Conservation (phyloP, 2,797 vertebrate species). For the Micropoecilia bifurca region DNA sequence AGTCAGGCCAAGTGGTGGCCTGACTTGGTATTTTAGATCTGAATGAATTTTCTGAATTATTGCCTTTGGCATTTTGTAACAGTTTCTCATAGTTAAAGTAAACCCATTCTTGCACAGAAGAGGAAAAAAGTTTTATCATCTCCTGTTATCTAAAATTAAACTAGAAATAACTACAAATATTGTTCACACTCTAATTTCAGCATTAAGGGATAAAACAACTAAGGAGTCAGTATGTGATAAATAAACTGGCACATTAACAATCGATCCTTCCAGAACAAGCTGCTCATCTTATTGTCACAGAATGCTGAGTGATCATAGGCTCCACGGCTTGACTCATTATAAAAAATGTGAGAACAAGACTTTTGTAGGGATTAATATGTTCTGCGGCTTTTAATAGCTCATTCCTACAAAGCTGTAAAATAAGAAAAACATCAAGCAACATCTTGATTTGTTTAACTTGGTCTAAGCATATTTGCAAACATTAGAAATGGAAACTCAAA, state of each 20-base stretch:
- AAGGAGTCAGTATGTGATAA: slow-evolving; percentile 6
- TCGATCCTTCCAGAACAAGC: slow-evolving; percentile 9
- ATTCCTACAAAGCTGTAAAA: not conserved
- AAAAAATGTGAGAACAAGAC: slow-evolving; percentile 20
- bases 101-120: not conserved
- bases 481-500: not conserved
- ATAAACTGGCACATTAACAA: slow-evolving; percentile 11
- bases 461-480: slow-evolving; percentile 9
- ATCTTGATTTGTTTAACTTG: not conserved
- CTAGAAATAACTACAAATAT: slow-evolving; percentile 7
- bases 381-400: slow-evolving; percentile 20
- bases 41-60: not conserved
- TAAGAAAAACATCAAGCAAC: not conserved
- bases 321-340: not conserved
- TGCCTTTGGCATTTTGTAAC: not conserved
- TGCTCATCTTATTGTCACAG: slow-evolving; percentile 13
- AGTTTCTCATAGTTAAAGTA: not conserved
- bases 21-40: not conserved
- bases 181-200: slow-evolving; percentile 4
- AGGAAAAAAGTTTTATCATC: slow-evolving; percentile 14
- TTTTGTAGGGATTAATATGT: slow-evolving; percentile 24
- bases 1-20: not conserved
- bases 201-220: slow-evolving; percentile 12
- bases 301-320: slow-evolving; percentile 21
- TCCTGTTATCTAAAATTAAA: slow-evolving; percentile 8